Evolutionary conservation across 92 coral and sea anemone genomes (phyloP).

Genomic region (Montipora capitata): DNA sequence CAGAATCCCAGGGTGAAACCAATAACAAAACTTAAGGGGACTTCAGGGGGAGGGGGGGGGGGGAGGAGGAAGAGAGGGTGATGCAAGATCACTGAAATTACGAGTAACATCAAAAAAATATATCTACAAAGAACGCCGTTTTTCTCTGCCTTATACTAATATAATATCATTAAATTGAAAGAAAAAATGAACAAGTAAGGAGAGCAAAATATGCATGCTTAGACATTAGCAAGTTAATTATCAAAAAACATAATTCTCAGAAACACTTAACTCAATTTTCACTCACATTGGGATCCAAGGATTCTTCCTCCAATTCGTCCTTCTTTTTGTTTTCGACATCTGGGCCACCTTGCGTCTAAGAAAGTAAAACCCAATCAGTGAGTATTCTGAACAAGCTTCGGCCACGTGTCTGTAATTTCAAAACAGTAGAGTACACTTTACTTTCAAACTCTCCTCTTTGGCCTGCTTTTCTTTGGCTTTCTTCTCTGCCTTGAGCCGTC

Average conservation of each 20-base stretch:
- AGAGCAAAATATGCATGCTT: background rate
- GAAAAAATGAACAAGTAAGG: background rate
- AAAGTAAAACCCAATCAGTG: background rate
- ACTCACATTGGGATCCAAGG: constrained; percentile 97
- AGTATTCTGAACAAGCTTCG: background rate
- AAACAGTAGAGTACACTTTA: background rate
- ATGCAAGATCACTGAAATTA: too few species aligned
- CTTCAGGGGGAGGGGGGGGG: too few species aligned
- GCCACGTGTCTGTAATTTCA: constrained; percentile 37
- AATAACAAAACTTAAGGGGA: too few species aligned
- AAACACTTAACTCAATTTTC: constrained; percentile 15
- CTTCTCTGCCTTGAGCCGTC: constrained; percentile 95
- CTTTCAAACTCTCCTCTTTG: constrained; percentile 79
- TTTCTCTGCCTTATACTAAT: background rate
- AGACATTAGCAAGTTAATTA: background rate
- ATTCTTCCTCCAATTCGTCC: constrained; percentile 93
- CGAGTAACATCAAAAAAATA: too few species aligned
- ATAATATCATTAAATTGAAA: too few species aligned
- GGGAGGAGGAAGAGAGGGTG: too few species aligned
- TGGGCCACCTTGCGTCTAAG: constrained; percentile 61
- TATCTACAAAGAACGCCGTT: too few species aligned
- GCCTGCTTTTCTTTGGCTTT: constrained; percentile 98
- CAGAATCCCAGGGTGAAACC: background rate
- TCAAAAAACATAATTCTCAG: background rate
- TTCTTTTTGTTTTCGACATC: constrained; percentile 77